Evolutionary conservation across 2,113 vertebrate genomes (phyloP).

Genomic region (Lampris megalopsis): DNA sequence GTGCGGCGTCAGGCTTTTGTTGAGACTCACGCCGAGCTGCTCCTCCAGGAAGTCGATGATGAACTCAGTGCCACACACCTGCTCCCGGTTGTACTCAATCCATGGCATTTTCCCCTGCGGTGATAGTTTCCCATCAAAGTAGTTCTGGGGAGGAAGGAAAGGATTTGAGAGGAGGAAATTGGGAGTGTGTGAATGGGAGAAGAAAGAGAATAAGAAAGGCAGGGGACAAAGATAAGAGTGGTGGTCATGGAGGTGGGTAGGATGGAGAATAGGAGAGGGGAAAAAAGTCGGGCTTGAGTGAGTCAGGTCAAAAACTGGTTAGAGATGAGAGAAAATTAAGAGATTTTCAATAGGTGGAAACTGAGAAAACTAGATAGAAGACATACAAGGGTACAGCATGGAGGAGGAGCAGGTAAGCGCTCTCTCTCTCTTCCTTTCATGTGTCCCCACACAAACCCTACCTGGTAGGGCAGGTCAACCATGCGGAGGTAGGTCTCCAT

Average conservation of each 20-base stretch:
- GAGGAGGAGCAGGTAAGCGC: neutral
- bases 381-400: too few species aligned
- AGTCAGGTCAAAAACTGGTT: neutral
- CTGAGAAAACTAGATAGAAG: neutral
- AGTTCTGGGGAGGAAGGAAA: conserved; percentile 84
- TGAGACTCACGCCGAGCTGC: conserved; percentile 92
- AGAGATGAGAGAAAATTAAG: neutral
- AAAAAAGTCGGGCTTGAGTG: neutral
- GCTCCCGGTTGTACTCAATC: conserved; percentile 97
- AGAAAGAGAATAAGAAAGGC: neutral
- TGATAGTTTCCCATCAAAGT: conserved; percentile 98
- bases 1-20: conserved; percentile 89
- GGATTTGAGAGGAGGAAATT: neutral
- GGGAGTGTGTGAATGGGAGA: neutral
- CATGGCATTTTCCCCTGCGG: conserved; percentile 99
- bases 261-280: neutral
- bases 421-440: neutral
- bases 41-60: conserved; percentile 98
- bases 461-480: conserved; percentile 97
- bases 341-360: neutral
- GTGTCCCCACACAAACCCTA: conserved; percentile 56
- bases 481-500: conserved; percentile 98
- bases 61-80: conserved; percentile 94
- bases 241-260: neutral
- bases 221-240: neutral